These are phyloP conservation scores for Gulo gulo DNA, from an alignment of 2,113 vertebrate genomes.

Conservation along the genomic window DNA sequence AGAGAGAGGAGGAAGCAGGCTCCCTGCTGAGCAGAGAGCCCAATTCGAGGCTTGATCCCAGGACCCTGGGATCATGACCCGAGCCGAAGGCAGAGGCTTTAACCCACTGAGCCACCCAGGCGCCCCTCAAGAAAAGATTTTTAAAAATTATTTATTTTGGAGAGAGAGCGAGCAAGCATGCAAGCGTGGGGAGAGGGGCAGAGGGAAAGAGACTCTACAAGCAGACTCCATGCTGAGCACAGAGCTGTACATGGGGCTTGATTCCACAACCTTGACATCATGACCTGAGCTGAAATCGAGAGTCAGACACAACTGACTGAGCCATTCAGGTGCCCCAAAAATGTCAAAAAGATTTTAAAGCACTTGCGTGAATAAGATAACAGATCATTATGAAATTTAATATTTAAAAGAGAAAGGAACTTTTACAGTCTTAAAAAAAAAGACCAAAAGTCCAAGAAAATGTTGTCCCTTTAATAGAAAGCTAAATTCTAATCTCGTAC, in stretches of 20 bases:
- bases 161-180: background rate
- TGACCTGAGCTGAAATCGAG: background rate
- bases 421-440: background rate
- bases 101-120: too few relatives aligned
- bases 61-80: too few relatives aligned
- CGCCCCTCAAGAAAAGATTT: background rate
- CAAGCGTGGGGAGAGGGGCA: background rate
- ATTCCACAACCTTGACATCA: background rate
- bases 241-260: background rate
- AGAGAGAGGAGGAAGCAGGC: too few relatives aligned
- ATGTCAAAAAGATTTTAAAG: background rate
- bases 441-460: background rate
- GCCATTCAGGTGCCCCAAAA: background rate
- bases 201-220: background rate
- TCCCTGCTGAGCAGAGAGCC: too few relatives aligned
- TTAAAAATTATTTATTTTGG: background rate
- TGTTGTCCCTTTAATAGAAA: background rate
- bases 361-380: background rate
- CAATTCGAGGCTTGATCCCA: too few relatives aligned
- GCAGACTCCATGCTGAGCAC: background rate
- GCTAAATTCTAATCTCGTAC: background rate
- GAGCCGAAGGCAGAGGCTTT: too few relatives aligned
- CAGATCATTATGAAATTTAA: background rate
- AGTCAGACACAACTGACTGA: background rate
- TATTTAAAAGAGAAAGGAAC: background rate